phyloP scores from a whole-genome alignment of 2,888 invertebrate species.

The Cryptophagus acutangulus region DNA sequence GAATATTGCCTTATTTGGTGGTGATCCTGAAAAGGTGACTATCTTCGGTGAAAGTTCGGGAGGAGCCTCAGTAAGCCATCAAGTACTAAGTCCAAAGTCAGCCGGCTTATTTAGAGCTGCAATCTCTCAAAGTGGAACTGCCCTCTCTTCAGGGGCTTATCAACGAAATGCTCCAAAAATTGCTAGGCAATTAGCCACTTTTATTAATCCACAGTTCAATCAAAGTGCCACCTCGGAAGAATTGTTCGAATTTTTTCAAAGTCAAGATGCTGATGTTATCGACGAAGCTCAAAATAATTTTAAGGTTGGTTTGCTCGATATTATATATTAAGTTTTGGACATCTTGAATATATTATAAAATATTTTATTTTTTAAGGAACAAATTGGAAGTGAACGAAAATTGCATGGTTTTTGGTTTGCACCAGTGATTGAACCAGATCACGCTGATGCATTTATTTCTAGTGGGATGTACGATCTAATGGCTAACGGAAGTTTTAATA shows the following conservation, averaged over 20 bases:
- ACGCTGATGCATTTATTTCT: slow-evolving; percentile 21
- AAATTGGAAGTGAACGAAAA: slow-evolving; percentile 3
- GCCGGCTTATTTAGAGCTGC: slow-evolving; percentile 23
- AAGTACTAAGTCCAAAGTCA: slow-evolving; percentile 21
- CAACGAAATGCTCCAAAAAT: slow-evolving; percentile 27
- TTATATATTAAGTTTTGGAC: background rate
- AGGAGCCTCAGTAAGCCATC: slow-evolving; percentile 25
- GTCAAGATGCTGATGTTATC: slow-evolving; percentile 13
- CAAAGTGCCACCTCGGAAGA: slow-evolving; percentile 12
- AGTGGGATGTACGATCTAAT: slow-evolving; percentile 18
- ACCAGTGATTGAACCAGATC: slow-evolving; percentile 21
- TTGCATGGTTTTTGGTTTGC: slow-evolving; percentile 13
- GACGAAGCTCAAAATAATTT: slow-evolving; percentile 10
- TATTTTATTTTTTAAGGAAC: slow-evolving; percentile 1
- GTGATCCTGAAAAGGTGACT: slow-evolving; percentile 28
- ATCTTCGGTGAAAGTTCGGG: slow-evolving; percentile 33
- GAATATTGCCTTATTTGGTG: slow-evolving; percentile 30
- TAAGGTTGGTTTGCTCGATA: slow-evolving; percentile 10
- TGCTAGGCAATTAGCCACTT: slow-evolving; percentile 24
- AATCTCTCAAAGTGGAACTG: slow-evolving; percentile 29
- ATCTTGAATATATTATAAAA: slow-evolving; percentile 10
- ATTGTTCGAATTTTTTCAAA: background rate
- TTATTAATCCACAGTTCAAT: slow-evolving; percentile 17
- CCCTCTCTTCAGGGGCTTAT: slow-evolving; percentile 26
- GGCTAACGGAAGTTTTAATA: slow-evolving; percentile 17